Conservation (phyloP, 53 echinoderm and acorn worm species). For the Crossaster papposus region DNA sequence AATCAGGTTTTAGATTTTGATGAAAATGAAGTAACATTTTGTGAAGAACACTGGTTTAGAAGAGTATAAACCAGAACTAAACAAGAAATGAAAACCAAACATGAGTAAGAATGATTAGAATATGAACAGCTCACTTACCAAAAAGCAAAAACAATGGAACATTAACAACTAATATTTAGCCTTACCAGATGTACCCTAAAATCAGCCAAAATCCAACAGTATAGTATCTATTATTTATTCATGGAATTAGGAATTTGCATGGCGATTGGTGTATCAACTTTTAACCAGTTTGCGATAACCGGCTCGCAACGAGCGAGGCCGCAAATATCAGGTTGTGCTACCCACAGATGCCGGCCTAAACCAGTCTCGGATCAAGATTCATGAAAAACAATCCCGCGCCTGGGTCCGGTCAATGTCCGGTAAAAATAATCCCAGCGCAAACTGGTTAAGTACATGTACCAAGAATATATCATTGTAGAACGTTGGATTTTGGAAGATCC, state of each 20-base stretch:
- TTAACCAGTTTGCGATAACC: too few species aligned
- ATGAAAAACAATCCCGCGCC: too few species aligned
- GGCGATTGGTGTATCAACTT: too few species aligned
- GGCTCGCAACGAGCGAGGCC: too few species aligned
- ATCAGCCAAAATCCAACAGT: neutral
- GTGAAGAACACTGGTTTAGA: constrained; percentile 39
- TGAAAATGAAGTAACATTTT: neutral
- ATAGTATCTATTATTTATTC: neutral
- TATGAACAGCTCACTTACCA: neutral
- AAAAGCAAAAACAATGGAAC: neutral
- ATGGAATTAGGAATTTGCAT: too few species aligned
- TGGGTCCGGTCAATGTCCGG: too few species aligned
- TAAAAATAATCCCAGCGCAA: too few species aligned
- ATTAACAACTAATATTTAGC: neutral
- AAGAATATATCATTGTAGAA: neutral
- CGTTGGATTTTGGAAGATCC: neutral
- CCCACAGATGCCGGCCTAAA: too few species aligned
- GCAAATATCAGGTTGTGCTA: too few species aligned
- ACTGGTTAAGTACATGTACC: too few species aligned
- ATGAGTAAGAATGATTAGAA: neutral
- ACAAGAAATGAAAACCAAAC: neutral
- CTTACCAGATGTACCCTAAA: neutral
- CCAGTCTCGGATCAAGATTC: too few species aligned
- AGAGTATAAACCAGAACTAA: constrained; percentile 22
- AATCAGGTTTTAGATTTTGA: too few species aligned